Percentiles rank a stretch among this genome's conserved stretches.
phyloP scores from a whole-genome alignment of 2,888 invertebrate genomes.

The Hypercompe scribonia region DNA sequence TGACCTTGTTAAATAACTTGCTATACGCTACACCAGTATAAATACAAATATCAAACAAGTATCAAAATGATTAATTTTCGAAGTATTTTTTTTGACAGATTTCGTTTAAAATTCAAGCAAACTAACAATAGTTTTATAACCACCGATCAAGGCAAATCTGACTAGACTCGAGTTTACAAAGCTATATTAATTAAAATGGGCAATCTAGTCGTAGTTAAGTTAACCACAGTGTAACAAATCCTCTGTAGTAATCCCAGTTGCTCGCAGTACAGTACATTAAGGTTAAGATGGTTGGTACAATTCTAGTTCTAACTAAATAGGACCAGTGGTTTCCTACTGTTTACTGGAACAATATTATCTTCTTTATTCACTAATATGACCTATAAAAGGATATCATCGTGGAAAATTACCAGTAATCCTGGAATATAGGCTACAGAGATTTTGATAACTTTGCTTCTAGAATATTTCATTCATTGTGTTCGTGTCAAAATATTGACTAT shows the following conservation, averaged over 20 bases:
- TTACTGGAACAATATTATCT: neutral
- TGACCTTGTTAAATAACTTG: no score
- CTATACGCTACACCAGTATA: neutral
- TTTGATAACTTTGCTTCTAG: no score
- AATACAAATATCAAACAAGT: neutral
- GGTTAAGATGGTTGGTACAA: neutral
- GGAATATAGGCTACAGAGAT: no score
- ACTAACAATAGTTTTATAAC: neutral
- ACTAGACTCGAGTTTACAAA: neutral
- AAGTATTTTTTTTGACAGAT: neutral
- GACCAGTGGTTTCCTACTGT: neutral
- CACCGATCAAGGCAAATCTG: neutral
- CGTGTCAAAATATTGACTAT: no score
- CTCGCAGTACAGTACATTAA: constrained; percentile 5
- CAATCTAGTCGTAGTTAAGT: neutral
- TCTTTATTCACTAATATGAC: neutral
- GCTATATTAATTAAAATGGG: neutral
- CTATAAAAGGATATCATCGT: neutral
- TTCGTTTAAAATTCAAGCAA: neutral
- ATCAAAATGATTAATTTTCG: neutral
- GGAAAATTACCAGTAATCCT: neutral
- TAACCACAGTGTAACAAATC: constrained; percentile 11
- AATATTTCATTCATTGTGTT: no score
- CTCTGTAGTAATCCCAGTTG: neutral
- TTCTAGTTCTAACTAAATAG: neutral